Percentiles rank a stretch among this genome's conserved stretches.
These are phyloP conservation scores for Toxotes jaculatrix DNA, from an alignment of 2,113 vertebrate species.

Conservation along the genomic window DNA sequence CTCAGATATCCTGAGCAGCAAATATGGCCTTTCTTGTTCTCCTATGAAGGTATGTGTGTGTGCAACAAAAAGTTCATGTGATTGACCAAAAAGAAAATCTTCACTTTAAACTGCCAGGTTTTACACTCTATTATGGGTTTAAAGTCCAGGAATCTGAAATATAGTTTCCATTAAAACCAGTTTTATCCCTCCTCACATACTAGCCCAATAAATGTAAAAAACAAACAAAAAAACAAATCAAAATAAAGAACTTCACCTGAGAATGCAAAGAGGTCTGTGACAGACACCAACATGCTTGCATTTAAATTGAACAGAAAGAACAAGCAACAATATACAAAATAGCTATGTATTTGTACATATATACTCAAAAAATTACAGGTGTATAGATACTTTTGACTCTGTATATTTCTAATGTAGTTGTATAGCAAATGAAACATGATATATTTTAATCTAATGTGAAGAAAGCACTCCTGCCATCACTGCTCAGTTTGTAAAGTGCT, in stretches of 20 bases:
- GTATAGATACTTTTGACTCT: conserved; percentile 71
- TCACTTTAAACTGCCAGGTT: conserved; percentile 27
- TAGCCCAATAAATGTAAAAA: conserved; percentile 35
- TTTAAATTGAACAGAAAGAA: conserved; percentile 71
- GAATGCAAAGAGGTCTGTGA: conserved; percentile 80
- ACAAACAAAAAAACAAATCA: neutral
- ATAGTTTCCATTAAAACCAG: conserved; percentile 24
- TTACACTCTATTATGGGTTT: conserved; percentile 3
- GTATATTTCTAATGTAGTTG: conserved; percentile 72
- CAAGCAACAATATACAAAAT: conserved; percentile 84
- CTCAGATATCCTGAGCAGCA: conserved; percentile 35
- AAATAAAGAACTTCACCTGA: conserved; percentile 76
- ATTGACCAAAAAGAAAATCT: conserved; percentile 28
- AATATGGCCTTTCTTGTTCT: conserved; percentile 24
- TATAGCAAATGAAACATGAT: conserved; percentile 72
- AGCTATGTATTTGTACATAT: conserved; percentile 81
- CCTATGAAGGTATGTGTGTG: neutral
- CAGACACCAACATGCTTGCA: conserved; percentile 77
- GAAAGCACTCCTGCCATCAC: conserved; percentile 69
- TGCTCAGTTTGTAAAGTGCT: conserved; percentile 82
- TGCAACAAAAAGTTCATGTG: conserved; percentile 27
- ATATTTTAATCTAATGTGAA: conserved; percentile 64
- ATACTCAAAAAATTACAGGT: conserved; percentile 79
- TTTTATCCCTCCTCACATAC: conserved; percentile 43
- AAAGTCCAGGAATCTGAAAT: conserved; percentile 29